Evolutionary conservation across 1,140 invertebrate genomes (phyloP), one percentile per base, ranked within the genome.

Genomic region (Drosophila tani): DNA sequence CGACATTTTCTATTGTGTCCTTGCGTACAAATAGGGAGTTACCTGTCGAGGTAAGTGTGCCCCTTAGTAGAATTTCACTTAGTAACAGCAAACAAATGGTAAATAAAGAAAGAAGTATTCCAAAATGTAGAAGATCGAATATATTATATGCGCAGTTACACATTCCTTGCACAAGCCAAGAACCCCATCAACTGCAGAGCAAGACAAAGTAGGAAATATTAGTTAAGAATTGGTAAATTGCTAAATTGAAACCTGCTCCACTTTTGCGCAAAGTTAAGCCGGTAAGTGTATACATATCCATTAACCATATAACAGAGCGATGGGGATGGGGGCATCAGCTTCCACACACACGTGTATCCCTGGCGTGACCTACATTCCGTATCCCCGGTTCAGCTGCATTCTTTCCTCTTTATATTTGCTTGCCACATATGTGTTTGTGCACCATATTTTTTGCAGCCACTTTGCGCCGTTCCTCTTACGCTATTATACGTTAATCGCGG

Each of bases 401-500:
- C 47, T 43, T 51, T 65, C 24, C 69, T 19, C 12, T 49, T 69
- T 79, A 40, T 50, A 58, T 69, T 70, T 62, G 75, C 50, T 63
- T 59, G 32, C 43, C 71, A 66, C 71, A 24, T 56, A 49, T 76
- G 51, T 40, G 41, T 64, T 56, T 49, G n/a, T 79, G 43, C 27
- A 29, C 49, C 40, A 66, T 38, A 60, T 71, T 71, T 80, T 64
- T 71, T 60, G 50, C 69, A 38, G 49, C 45, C 50, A 65, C 75
- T 79, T 57, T 70, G 43, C 57, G 62, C 43, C 65, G 75, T 67
- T 83, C 71, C 53, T 79, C 64, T 82, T 79, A 59, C 64, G 73
- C 82, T 81, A 81, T 83, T 84, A 55, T 85, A 81, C 81, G 78
- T 84, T 84, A 84, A 84, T 84, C 81, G 81, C 78, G 82, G 82